Evolutionary conservation across 53 echinoderm and acorn worm genomes (phyloP).

Genomic region (Patiria pectinifera): DNA sequence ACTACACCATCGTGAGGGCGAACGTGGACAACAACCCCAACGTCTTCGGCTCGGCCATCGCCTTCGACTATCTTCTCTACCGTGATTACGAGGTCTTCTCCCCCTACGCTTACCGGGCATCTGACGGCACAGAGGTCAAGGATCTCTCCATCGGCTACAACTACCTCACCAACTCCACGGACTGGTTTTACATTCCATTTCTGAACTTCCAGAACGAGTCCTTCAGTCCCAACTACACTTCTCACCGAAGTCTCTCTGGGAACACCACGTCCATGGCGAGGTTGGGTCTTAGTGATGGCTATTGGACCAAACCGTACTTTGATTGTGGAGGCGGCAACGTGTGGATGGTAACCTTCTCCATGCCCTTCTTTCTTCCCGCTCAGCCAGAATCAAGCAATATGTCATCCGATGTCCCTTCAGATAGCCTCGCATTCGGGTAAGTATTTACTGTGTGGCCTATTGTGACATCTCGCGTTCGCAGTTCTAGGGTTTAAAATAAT

Average conservation of each 20-base stretch:
- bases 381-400: not conserved
- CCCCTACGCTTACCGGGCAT: conserved; percentile 87
- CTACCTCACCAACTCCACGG: conserved; percentile 81
- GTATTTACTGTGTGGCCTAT: conserved; percentile 3
- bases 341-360: conserved; percentile 86
- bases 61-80: conserved; percentile 76
- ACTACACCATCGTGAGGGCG: conserved; percentile 78
- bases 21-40: conserved; percentile 84
- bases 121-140: conserved; percentile 75
- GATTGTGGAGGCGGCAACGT: conserved; percentile 89
- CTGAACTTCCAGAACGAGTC: conserved; percentile 46
- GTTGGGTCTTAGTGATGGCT: conserved; percentile 65
- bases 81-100: conserved; percentile 85
- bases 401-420: not conserved
- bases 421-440: conserved; percentile 64
- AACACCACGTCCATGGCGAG: not conserved
- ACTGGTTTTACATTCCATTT: conserved; percentile 90
- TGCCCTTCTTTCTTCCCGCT: conserved; percentile 72
- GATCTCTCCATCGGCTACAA: conserved; percentile 94
- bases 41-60: conserved; percentile 89
- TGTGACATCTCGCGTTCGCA: no score
- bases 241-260: not conserved
- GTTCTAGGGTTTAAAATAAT: no score
- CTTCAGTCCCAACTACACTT: not conserved
- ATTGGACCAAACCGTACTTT: conserved; percentile 87